phyloP scores from a whole-genome alignment of 2,888 invertebrate species.

The Cantharis lateralis region DNA sequence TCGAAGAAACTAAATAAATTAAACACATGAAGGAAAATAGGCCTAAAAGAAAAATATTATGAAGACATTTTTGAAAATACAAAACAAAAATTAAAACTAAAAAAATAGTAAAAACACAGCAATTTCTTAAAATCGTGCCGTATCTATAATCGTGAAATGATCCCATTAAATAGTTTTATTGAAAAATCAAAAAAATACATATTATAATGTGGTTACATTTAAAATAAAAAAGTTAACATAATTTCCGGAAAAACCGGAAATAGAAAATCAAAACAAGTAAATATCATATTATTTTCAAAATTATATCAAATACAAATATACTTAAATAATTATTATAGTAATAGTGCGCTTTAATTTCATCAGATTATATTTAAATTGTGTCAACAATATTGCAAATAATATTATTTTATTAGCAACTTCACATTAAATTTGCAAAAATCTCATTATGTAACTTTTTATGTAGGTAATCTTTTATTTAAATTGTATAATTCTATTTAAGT shows the following conservation, averaged over 20 bases:
- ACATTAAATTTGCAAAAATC: background rate
- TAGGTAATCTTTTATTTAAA: no score
- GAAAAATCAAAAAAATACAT: background rate
- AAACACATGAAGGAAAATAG: no score
- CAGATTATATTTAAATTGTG: background rate
- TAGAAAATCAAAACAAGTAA: background rate
- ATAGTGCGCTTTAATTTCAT: background rate
- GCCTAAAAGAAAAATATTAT: no score
- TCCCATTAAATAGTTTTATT: background rate
- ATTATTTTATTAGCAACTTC: background rate
- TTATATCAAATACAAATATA: background rate
- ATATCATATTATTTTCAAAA: no score
- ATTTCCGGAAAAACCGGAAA: background rate
- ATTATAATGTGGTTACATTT: no score
- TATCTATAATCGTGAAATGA: background rate
- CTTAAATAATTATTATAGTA: background rate
- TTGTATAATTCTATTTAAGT: background rate
- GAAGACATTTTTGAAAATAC: no score
- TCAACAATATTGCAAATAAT: background rate
- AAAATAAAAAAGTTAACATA: no score
- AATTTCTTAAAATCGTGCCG: no score
- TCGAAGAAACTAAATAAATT: no score
- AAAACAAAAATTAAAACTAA: no score
- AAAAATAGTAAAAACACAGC: no score
- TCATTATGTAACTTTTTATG: background rate